Base-by-base conservation (phyloP, 1,140 invertebrate genomes). In the Pseudomyrmex flavicornis region DNA sequence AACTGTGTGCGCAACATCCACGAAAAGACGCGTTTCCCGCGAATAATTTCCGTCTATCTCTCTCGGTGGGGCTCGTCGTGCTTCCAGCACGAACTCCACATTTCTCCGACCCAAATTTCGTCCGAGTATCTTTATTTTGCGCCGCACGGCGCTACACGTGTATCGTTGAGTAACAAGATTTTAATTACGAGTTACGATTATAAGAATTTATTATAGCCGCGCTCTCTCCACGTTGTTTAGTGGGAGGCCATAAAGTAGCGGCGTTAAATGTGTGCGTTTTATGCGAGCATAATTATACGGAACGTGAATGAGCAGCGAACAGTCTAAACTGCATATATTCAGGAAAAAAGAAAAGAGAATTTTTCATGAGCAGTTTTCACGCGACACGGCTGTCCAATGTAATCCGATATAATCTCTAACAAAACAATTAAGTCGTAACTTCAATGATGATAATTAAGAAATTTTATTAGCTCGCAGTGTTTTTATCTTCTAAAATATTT, bases 181-280 rank as follows among this genome's bases (percentile, higher is more conserved):
- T 72, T 80, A 72, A 80, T 80, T 59, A 59, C 46, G 54, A 80
- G 76, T 80, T 80, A 80, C 66, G 76, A 80, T 72, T 72, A 79
- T 80, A 59, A 50, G 44, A 70, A 80, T 80, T 80, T 72, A 80
- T 80, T 80, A 50, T 80, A 12, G 44, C 63, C n/a, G 26, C 54
- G 54, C 58, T 15, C 48, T 48, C 35, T 48, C 35, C 35, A 58
- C 20, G 20, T 70, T 20, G 3, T 72, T 70, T 72, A 59, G 44
- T 59, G 61, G 76, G 20, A 63, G 52, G 44, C 1, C 22, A 20
- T 70, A 70, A 80, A 80, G 72, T 72, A 54, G 10, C 9, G 44
- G 20, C 52, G 15, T 35, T 72, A 80, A 35, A 59, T 79, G 70
- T 79, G 69, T 52, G 44, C 13, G 46, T 70, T 80, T 79, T 80